Percentiles rank a stretch among this genome's conserved stretches.
Conservation (phyloP, 2,113 vertebrate genomes). For the Electrona antarctica region DNA sequence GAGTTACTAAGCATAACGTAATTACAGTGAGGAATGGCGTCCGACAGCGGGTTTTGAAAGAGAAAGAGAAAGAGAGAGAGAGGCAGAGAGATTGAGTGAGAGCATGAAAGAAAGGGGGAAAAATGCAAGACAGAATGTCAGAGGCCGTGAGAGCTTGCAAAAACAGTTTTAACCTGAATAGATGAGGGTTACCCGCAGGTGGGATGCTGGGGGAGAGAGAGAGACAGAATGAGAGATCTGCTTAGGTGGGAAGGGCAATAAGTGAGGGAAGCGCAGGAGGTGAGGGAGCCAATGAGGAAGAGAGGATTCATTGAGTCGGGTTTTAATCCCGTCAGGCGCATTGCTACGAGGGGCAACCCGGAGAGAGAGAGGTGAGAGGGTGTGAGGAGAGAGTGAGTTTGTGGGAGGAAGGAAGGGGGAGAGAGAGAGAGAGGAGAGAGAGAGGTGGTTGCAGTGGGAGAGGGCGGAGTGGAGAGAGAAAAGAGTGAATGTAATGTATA, state of each 20-base stretch:
- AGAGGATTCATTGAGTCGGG: conserved; percentile 55
- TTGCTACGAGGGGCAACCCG: conserved; percentile 49
- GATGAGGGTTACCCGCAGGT: not conserved
- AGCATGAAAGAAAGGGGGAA: too few relatives aligned
- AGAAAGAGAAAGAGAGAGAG: conserved; percentile 7
- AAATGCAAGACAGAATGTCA: not conserved
- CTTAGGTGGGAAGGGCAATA: conserved; percentile 49
- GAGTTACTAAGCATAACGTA: conserved; percentile 41
- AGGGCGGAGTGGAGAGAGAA: not conserved
- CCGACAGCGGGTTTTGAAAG: conserved; percentile 22
- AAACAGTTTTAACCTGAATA: conserved; percentile 36
- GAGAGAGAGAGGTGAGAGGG: conserved; percentile 3
- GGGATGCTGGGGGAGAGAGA: conserved; percentile 4
- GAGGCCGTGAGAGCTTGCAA: conserved; percentile 8
- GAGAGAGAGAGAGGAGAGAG: not conserved
- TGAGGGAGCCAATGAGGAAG: conserved; percentile 37
- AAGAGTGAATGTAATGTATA: too few relatives aligned
- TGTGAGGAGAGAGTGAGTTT: conserved; percentile 10
- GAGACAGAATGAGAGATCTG: conserved; percentile 38
- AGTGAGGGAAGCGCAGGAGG: conserved; percentile 30
- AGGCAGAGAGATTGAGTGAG: not conserved
- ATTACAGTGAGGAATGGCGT: conserved; percentile 52
- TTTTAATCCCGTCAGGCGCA: conserved; percentile 65
- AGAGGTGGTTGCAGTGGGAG: conserved; percentile 6
- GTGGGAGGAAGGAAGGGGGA: not conserved